Percentiles rank a stretch among this genome's conserved stretches.
Conservation (phyloP, 2,113 vertebrate genomes). For the Lontra canadensis region DNA sequence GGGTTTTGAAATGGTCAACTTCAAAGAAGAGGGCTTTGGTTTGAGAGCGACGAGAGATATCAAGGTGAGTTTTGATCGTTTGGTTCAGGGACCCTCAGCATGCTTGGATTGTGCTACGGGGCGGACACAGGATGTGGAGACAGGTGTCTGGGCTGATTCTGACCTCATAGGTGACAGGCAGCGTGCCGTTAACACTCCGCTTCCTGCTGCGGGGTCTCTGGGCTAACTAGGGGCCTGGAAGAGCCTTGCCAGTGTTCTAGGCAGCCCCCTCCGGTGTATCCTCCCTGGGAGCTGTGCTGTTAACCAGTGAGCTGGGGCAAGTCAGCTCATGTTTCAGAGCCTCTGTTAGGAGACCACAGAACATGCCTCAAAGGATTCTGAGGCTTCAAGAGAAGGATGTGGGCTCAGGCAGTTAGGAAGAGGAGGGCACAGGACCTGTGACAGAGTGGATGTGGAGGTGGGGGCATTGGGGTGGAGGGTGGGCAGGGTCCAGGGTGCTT, state of each 20-base stretch:
- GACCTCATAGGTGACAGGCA: rapidly evolving
- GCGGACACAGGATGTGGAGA: background rate
- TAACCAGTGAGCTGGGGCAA: background rate
- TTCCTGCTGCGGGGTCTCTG: background rate
- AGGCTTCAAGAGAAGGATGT: background rate
- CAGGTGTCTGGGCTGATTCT: background rate
- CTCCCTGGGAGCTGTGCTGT: background rate
- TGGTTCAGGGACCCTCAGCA: background rate
- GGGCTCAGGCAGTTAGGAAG: background rate
- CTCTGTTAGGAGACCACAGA: background rate
- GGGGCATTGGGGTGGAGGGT: background rate
- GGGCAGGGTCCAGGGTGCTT: background rate
- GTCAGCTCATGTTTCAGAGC: background rate
- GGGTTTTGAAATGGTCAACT: slow-evolving; percentile 92
- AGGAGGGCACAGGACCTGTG: background rate
- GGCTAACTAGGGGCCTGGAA: background rate
- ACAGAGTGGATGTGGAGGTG: background rate
- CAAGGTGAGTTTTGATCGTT: slow-evolving; percentile 88
- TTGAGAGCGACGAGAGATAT: slow-evolving; percentile 94
- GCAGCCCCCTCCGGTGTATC: background rate
- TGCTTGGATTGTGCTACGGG: background rate
- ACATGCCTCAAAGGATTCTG: background rate
- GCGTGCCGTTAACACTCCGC: rapidly evolving
- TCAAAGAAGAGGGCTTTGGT: slow-evolving; percentile 94
- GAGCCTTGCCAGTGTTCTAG: background rate